phyloP scores from a whole-genome alignment of 2,888 invertebrate species.

The Xestia rhomboidea region DNA sequence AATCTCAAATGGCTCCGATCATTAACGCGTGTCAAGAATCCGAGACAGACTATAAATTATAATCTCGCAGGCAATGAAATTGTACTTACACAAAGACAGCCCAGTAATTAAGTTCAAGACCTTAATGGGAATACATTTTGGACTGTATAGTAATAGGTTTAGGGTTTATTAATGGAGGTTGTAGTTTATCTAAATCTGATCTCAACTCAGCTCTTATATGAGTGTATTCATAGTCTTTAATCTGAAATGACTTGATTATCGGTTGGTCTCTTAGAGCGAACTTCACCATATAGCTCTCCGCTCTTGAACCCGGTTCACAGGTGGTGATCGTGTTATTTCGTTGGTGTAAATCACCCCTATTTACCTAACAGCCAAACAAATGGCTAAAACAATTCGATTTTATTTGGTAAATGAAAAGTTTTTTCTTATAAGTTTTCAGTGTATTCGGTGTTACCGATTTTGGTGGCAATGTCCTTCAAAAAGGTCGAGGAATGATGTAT shows the following conservation, averaged over 20 bases:
- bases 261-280: neutral
- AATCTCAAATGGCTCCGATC: slow-evolving; percentile 45
- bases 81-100: slow-evolving; percentile 15
- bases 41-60: slow-evolving; percentile 43
- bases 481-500: neutral
- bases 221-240: neutral
- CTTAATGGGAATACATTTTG: slow-evolving; percentile 27
- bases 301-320: neutral
- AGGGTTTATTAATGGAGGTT: slow-evolving; percentile 2
- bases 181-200: neutral
- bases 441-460: neutral
- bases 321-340: neutral
- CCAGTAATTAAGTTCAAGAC: slow-evolving; percentile 32
- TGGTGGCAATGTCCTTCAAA: neutral
- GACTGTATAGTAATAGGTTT: slow-evolving; percentile 2
- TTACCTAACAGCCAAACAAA: neutral
- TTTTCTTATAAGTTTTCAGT: neutral
- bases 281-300: no score
- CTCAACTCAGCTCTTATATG: neutral
- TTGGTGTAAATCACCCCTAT: neutral
- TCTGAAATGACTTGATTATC: neutral
- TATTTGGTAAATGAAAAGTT: neutral
- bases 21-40: slow-evolving; percentile 46
- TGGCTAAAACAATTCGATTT: neutral
- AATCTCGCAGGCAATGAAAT: slow-evolving; percentile 39